Conservation (phyloP, 2,113 vertebrate genomes). For the Gymnocephalus cernua region DNA sequence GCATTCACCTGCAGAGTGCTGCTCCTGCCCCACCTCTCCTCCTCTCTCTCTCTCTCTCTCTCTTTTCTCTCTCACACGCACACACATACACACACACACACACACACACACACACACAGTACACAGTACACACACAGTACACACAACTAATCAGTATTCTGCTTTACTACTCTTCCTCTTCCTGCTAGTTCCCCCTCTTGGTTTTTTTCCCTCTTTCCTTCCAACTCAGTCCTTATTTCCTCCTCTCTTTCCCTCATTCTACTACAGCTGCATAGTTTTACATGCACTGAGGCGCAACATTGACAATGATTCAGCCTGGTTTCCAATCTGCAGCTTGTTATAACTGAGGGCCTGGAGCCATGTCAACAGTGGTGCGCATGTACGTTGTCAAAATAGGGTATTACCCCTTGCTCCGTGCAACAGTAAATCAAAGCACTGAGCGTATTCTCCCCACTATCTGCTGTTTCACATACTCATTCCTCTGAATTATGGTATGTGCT, state of each 20-base stretch:
- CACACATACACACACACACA: no score
- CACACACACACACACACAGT: no score
- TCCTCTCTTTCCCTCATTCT: slow-evolving; percentile 27
- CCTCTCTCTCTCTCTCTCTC: neutral
- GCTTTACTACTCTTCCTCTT: slow-evolving; percentile 60
- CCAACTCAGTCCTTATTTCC: slow-evolving; percentile 17
- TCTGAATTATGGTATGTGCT: neutral
- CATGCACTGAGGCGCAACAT: slow-evolving; percentile 38
- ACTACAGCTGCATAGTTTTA: slow-evolving; percentile 59
- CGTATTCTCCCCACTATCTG: neutral
- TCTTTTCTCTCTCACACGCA: neutral
- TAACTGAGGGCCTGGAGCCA: slow-evolving; percentile 44
- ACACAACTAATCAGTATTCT: slow-evolving; percentile 79
- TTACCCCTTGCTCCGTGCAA: slow-evolving; percentile 15
- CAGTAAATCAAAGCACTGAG: slow-evolving; percentile 1
- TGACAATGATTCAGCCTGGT: slow-evolving; percentile 38
- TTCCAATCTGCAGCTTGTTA: slow-evolving; percentile 58
- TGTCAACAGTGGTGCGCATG: slow-evolving; percentile 21
- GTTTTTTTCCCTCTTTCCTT: slow-evolving; percentile 27
- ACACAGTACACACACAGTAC: neutral
- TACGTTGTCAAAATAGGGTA: slow-evolving; percentile 38
- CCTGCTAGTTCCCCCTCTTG: slow-evolving; percentile 12
- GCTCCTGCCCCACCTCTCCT: slow-evolving; percentile 28
- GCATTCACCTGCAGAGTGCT: slow-evolving; percentile 77
- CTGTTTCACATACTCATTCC: neutral